Evolutionary conservation across 2,797 vertebrate genomes (phyloP).

Genomic region (Myiothlypis coronata): DNA sequence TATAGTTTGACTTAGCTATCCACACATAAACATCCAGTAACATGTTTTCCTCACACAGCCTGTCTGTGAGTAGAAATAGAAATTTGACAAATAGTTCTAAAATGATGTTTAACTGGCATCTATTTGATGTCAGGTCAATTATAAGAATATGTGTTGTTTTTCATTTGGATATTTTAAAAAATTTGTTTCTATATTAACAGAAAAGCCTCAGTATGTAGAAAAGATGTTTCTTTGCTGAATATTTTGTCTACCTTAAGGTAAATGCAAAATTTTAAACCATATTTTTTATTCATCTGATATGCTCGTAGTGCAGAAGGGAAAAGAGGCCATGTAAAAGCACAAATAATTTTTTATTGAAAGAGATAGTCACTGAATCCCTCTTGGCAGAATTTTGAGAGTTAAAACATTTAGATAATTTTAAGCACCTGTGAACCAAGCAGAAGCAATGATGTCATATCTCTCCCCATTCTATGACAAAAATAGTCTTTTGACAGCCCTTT

Average conservation of each 20-base stretch:
- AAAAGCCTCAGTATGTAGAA: not conserved
- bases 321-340: not conserved
- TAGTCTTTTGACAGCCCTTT: not conserved
- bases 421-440: not conserved
- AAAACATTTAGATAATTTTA: not conserved
- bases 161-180: not conserved
- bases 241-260: not conserved
- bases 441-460: not conserved
- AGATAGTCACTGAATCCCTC: not conserved
- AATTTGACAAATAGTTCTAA: not conserved
- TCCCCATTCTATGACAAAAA: not conserved
- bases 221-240: not conserved
- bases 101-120: not conserved
- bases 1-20: not conserved
- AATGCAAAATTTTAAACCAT: not conserved
- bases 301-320: not conserved
- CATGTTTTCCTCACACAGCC: not conserved
- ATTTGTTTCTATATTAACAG: not conserved
- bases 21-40: not conserved
- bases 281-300: not conserved
- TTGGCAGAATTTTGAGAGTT: not conserved
- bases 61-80: not conserved
- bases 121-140: not conserved
- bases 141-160: not conserved
- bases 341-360: not conserved